phyloP scores from a whole-genome alignment of 2,888 invertebrate species.

The Drosophila acutilabella region DNA sequence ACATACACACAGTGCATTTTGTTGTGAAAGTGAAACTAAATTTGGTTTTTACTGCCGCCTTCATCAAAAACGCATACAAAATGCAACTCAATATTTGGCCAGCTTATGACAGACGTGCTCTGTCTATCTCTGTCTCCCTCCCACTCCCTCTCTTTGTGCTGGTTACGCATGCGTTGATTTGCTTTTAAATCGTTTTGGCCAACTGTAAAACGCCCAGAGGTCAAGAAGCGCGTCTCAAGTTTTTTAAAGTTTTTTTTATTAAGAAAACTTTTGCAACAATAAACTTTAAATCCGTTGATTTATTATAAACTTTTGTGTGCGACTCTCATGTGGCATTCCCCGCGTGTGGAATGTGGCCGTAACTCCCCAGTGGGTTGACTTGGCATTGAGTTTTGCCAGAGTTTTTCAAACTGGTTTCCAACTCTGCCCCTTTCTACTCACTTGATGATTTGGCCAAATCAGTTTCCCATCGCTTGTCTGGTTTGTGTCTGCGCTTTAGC shows the following conservation, averaged over 20 bases:
- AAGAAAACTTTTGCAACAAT: slow-evolving; percentile 34
- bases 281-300: slow-evolving; percentile 66
- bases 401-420: slow-evolving; percentile 42
- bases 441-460: slow-evolving; percentile 35
- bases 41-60: slow-evolving; percentile 29
- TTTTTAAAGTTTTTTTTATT: slow-evolving; percentile 16
- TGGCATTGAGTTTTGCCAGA: slow-evolving; percentile 41
- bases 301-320: slow-evolving; percentile 56
- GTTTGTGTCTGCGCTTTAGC: slow-evolving; percentile 44
- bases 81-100: slow-evolving; percentile 18
- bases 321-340: slow-evolving; percentile 29
- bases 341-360: slow-evolving; percentile 47
- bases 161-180: slow-evolving; percentile 33
- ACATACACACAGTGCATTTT: slow-evolving; percentile 46
- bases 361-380: slow-evolving; percentile 37
- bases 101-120: slow-evolving; percentile 16
- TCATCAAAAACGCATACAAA: slow-evolving; percentile 53
- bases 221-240: slow-evolving; percentile 25
- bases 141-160: slow-evolving; percentile 2
- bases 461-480: slow-evolving; percentile 53
- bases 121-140: not conserved
- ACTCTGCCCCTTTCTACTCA: not conserved
- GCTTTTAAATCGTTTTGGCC: slow-evolving; percentile 14
- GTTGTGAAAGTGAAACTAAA: slow-evolving; percentile 70
- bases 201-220: slow-evolving; percentile 8